A percentile compares a stretch with the other conserved stretches of the same genome.
Conservation (phyloP, 37 sponge, comb jelly and placozoan genomes). For the Aplysina aerophoba region DNA sequence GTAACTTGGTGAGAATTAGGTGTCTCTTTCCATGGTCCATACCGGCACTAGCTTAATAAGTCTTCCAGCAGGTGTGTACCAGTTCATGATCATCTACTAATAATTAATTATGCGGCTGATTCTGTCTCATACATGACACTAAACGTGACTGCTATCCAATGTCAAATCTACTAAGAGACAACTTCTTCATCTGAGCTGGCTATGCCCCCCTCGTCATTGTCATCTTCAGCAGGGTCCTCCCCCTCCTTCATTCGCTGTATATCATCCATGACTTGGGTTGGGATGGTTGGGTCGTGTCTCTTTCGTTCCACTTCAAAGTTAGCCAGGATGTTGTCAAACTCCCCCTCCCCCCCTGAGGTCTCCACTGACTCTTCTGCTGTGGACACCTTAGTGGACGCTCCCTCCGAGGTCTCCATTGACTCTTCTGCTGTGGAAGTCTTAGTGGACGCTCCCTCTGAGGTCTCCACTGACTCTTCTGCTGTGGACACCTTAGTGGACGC, state of each 20-base stretch:
- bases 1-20: no score
- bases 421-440: not conserved
- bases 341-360: not conserved
- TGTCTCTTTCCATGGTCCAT: no score
- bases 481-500: not conserved
- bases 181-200: constrained; percentile 42
- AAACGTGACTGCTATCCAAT: not conserved
- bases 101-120: no score
- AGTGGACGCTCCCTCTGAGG: not conserved
- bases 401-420: not conserved
- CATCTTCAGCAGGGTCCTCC: constrained; percentile 5
- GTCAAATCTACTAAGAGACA: constrained; percentile 5
- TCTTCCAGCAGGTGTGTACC: no score
- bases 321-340: constrained; percentile 15
- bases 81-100: no score
- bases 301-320: not conserved
- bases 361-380: not conserved
- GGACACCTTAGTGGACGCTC: not conserved
- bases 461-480: constrained; percentile 1
- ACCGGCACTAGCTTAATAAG: no score
- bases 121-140: no score
- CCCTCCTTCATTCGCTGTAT: not conserved
- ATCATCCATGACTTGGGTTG: constrained; percentile 22
- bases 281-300: constrained; percentile 22
- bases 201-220: constrained; percentile 25